Evolutionary conservation across 2,113 vertebrate genomes (phyloP), one percentile per base, ranked within the genome.

Genomic region (Trachemys scripta): DNA sequence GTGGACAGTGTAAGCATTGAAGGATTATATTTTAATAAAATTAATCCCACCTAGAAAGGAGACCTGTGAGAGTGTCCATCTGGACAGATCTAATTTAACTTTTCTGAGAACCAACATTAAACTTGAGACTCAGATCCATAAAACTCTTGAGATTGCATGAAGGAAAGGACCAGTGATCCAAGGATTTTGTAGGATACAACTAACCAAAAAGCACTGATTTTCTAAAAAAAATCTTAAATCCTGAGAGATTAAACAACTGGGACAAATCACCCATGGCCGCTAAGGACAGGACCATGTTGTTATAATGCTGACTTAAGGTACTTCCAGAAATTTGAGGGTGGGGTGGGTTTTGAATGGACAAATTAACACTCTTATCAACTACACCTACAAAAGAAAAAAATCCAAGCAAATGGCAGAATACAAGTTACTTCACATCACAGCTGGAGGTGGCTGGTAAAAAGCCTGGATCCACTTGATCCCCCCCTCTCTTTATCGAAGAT

Each of bases 1-100:
- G 89, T 85, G 96, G 83, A 96, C 95, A 93, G 95, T 85, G 35
- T 88, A 76, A 93, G 87, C 57, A 95, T 82, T 51, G 92, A 13
- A 95, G 85, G 84, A 96, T 96, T 97, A 94, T 85, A 90, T 95
- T 97, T 93, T 94, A 97, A 93, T 93, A 95, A 97, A 97, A 92
- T 90, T 95, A 97, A 97, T 97, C 92, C 50, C 65, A 88, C 93
- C 94, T 93, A 47, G 89, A 93, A 97, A 97, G 72, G 31, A 94
- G 9, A 65, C n/a, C 82, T 88, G 31, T 90, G 91, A 81, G 42
- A 65, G 81, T 93, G 92, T 92, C 94, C 96, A 91, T 88, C 87
- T 95, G 82, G 85, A 92, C 51, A 97, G 95, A 96, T 95, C 87
- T 88, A 95, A 75, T 97, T 97, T 93, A 90, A 95, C 62, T 95